These are phyloP conservation scores for Cyrtorhinus lividipennis DNA, from an alignment of 1,140 invertebrate genomes.

Conservation along the genomic window DNA sequence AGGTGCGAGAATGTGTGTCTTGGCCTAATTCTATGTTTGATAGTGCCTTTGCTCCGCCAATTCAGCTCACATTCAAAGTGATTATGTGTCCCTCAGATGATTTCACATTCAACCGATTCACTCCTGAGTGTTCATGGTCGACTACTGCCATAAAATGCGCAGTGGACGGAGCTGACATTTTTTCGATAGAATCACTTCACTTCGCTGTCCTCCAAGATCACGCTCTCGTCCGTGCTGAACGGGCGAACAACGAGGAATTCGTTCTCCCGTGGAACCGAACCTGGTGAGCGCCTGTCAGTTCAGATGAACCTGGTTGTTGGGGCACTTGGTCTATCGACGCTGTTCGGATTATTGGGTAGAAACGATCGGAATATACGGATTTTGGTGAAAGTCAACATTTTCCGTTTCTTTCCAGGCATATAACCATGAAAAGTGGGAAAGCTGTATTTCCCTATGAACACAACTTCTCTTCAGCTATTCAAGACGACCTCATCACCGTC, in stretches of 20 bases:
- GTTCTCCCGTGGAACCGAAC: conserved; percentile 52
- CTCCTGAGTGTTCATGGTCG: conserved; percentile 20
- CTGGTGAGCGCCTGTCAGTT: conserved; percentile 33
- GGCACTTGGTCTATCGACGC: too few species aligned
- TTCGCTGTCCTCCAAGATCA: conserved; percentile 32
- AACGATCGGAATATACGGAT: too few species aligned
- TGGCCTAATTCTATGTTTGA: neutral
- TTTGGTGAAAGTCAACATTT: neutral
- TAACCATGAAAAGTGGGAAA: conserved; percentile 53
- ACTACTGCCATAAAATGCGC: conserved; percentile 33
- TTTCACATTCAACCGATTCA: conserved; percentile 18
- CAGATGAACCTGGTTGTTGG: neutral
- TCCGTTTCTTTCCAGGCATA: conserved; percentile 25
- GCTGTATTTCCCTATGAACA: conserved; percentile 84
- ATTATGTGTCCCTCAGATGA: conserved; percentile 19
- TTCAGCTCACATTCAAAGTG: neutral
- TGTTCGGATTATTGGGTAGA: too few species aligned
- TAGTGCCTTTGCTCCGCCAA: neutral
- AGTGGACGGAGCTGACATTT: conserved; percentile 59
- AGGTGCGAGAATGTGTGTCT: conserved; percentile 34
- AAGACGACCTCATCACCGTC: conserved; percentile 77
- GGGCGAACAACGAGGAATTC: conserved; percentile 56
- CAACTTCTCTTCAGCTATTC: conserved; percentile 81
- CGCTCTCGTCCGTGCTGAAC: conserved; percentile 48
- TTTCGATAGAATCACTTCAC: conserved; percentile 52